Percentiles rank a stretch among this genome's conserved stretches.
Conservation (phyloP, 2,888 invertebrate genomes). For the Melolontha melolontha region DNA sequence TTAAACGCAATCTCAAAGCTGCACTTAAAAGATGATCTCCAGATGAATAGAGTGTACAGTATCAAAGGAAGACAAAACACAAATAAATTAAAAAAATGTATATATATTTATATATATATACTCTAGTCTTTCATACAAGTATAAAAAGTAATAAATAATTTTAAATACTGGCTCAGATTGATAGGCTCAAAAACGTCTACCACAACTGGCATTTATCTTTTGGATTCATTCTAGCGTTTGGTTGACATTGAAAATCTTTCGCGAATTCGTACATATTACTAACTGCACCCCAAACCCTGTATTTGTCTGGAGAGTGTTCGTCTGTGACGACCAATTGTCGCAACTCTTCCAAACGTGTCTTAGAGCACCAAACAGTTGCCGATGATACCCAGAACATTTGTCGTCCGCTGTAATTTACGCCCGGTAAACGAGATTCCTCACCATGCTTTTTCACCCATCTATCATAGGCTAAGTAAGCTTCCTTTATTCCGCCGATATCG, state of each 20-base stretch:
- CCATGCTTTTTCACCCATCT: constrained; percentile 60
- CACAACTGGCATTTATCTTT: constrained; percentile 72
- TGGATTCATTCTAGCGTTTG: constrained; percentile 73
- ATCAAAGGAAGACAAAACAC: constrained; percentile 28
- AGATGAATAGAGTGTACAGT: constrained; percentile 23
- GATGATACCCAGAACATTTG: constrained; percentile 73
- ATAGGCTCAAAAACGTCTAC: constrained; percentile 61
- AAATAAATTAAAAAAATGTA: constrained; percentile 27
- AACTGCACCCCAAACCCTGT: constrained; percentile 72
- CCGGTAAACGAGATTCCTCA: constrained; percentile 59
- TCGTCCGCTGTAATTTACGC: constrained; percentile 61
- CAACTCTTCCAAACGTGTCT: constrained; percentile 61
- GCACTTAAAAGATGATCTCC: constrained; percentile 8
- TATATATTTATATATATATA: constrained; percentile 28
- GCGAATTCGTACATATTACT: constrained; percentile 72
- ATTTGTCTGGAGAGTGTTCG: constrained; percentile 67
- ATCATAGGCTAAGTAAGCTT: constrained; percentile 73
- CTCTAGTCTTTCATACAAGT: constrained; percentile 34
- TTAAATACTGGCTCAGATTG: constrained; percentile 43
- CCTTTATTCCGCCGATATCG: constrained; percentile 93
- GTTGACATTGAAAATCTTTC: constrained; percentile 72
- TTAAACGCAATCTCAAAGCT: neutral
- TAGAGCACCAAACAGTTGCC: constrained; percentile 73
- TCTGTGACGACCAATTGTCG: constrained; percentile 61
- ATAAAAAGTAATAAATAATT: constrained; percentile 45